Conservation (phyloP, 92 coral and sea anemone genomes). For the Pocillopora grandis region DNA sequence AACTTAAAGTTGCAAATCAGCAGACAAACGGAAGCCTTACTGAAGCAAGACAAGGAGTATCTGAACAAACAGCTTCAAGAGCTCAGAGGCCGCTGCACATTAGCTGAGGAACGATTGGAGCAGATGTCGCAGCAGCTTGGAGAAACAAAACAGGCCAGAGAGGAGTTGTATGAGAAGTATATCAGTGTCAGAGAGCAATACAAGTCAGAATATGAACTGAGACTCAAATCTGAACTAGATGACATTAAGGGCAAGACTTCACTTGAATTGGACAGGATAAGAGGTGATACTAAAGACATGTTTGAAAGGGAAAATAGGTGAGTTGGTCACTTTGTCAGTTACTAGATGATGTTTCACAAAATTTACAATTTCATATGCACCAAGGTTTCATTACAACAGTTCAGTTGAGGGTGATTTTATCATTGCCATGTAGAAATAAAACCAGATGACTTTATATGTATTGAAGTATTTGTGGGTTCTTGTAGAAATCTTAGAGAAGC, state of each 20-base stretch:
- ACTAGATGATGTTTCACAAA: no score
- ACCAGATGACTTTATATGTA: no score
- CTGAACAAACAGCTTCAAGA: slow-evolving; percentile 85
- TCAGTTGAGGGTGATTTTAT: no score
- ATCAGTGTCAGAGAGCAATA: slow-evolving; percentile 91
- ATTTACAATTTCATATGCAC: no score
- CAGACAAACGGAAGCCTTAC: slow-evolving; percentile 84
- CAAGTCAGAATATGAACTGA: slow-evolving; percentile 94
- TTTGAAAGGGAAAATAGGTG: slow-evolving; percentile 95
- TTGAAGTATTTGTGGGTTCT: neutral
- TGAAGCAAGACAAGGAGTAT: slow-evolving; percentile 98
- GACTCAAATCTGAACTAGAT: slow-evolving; percentile 84
- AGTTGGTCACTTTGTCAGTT: neutral
- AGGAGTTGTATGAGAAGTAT: slow-evolving; percentile 90
- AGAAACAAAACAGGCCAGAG: slow-evolving; percentile 85
- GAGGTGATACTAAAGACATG: slow-evolving; percentile 87
- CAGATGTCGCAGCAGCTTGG: slow-evolving; percentile 71
- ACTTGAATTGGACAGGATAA: slow-evolving; percentile 82
- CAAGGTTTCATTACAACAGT: no score
- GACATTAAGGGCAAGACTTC: slow-evolving; percentile 79
- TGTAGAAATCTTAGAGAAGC: slow-evolving; percentile 78
- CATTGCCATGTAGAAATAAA: no score
- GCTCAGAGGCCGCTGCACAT: slow-evolving; percentile 70
- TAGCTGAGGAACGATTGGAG: slow-evolving; percentile 83
- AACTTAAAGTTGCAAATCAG: slow-evolving; percentile 72